phyloP scores from a whole-genome alignment of 2,797 vertebrate genomes.

The Selene dorsalis region DNA sequence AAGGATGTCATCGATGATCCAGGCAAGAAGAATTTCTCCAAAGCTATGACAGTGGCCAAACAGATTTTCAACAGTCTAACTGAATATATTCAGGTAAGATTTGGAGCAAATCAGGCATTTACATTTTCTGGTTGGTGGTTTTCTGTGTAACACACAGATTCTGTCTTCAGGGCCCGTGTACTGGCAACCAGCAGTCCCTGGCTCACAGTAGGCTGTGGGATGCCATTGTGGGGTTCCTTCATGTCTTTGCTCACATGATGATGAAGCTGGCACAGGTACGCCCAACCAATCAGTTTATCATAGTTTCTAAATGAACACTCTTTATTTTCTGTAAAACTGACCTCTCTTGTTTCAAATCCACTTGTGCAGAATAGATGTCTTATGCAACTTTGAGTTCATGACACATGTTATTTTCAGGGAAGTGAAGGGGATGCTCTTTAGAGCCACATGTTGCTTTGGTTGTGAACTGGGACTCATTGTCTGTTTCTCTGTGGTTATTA shows the following conservation, averaged over 20 bases:
- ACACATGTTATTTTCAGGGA: slow-evolving; percentile 38
- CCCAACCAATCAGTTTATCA: background rate
- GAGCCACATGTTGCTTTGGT: background rate
- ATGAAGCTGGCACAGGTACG: slow-evolving; percentile 97
- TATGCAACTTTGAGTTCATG: slow-evolving; percentile 20
- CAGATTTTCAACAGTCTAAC: slow-evolving; percentile 97
- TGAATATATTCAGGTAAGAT: slow-evolving; percentile 94
- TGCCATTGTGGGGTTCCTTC: slow-evolving; percentile 96
- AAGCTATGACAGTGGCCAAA: slow-evolving; percentile 96
- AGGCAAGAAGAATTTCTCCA: slow-evolving; percentile 97
- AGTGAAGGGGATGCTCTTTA: slow-evolving; percentile 2
- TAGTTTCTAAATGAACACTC: background rate
- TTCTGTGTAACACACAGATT: slow-evolving; percentile 37
- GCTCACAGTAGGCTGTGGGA: slow-evolving; percentile 97
- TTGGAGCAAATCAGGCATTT: background rate
- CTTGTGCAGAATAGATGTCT: slow-evolving; percentile 19
- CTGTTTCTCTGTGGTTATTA: background rate
- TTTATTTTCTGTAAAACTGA: background rate
- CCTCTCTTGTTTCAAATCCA: slow-evolving; percentile 11
- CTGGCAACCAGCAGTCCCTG: slow-evolving; percentile 97
- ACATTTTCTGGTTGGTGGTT: background rate
- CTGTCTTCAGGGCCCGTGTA: slow-evolving; percentile 89
- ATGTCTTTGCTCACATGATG: slow-evolving; percentile 99
- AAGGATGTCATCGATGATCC: slow-evolving; percentile 96
- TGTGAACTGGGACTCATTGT: background rate